A percentile compares a stretch with the other conserved stretches of the same genome.
These are phyloP conservation scores for Ursus arctos DNA, from an alignment of 2,113 vertebrate genomes.

Conservation along the genomic window DNA sequence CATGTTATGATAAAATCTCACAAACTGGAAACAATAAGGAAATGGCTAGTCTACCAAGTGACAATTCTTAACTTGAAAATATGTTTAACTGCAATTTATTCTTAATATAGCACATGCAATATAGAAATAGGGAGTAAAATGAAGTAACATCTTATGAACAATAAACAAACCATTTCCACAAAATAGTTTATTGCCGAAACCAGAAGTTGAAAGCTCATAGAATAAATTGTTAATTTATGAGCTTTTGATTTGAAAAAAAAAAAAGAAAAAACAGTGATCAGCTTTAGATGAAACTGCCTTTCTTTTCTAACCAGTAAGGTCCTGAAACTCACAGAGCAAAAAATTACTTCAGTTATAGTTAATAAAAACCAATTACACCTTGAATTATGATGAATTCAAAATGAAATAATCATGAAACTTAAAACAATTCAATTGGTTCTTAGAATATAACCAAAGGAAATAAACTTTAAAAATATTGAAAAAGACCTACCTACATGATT, in stretches of 20 bases:
- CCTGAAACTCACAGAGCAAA: conserved; percentile 52
- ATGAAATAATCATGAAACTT: conserved; percentile 39
- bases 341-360: conserved; percentile 30
- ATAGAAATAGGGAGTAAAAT: background rate
- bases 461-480: conserved; percentile 2
- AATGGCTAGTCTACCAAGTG: background rate
- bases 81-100: background rate
- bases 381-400: conserved; percentile 24
- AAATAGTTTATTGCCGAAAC: conserved; percentile 38
- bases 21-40: background rate
- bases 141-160: background rate
- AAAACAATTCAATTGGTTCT: conserved; percentile 3
- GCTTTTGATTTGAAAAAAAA: background rate
- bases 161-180: background rate
- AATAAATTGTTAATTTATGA: conserved; percentile 28
- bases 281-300: conserved; percentile 6
- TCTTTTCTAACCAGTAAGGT: conserved; percentile 36
- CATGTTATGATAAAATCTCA: conserved; percentile 27
- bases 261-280: background rate
- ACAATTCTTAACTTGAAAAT: conserved; percentile 51
- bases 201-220: conserved; percentile 3
- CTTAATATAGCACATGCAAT: background rate
- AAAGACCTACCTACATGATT: background rate
- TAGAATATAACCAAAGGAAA: background rate
- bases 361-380: background rate